Evolutionary conservation across 2,797 vertebrate genomes (phyloP).

Genomic region (Loriculus beryllinus): DNA sequence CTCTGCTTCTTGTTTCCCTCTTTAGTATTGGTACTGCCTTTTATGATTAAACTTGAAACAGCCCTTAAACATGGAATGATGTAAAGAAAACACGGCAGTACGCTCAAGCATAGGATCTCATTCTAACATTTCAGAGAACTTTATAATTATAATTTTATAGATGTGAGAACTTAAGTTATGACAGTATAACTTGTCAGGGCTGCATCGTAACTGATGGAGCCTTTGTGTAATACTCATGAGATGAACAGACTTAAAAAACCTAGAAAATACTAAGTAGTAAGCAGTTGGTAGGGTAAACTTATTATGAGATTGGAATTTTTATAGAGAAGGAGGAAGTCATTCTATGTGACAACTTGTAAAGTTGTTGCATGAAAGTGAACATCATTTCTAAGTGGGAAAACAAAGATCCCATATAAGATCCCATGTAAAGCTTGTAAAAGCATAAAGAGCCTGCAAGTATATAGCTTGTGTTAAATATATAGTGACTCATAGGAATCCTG

Average conservation of each 20-base stretch:
- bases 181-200: background rate
- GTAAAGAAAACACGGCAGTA: background rate
- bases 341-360: background rate
- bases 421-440: background rate
- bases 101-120: background rate
- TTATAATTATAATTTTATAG: background rate
- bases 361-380: background rate
- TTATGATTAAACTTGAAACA: background rate
- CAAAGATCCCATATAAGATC: background rate
- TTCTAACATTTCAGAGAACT: background rate
- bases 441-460: background rate
- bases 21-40: background rate
- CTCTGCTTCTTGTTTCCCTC: background rate
- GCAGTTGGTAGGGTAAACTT: background rate
- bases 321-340: background rate
- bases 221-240: background rate
- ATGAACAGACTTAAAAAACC: background rate
- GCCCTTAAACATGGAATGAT: background rate
- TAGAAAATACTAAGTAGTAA: background rate
- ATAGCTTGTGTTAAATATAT: background rate
- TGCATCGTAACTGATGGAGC: background rate
- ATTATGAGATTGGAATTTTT: background rate
- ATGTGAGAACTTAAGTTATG: background rate
- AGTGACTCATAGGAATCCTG: slow-evolving; percentile 29
- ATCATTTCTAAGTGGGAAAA: background rate